Evolutionary conservation across 2,888 invertebrate species (phyloP), one percentile per base, ranked within the genome.

Genomic region (Carterocephalus palaemon): DNA sequence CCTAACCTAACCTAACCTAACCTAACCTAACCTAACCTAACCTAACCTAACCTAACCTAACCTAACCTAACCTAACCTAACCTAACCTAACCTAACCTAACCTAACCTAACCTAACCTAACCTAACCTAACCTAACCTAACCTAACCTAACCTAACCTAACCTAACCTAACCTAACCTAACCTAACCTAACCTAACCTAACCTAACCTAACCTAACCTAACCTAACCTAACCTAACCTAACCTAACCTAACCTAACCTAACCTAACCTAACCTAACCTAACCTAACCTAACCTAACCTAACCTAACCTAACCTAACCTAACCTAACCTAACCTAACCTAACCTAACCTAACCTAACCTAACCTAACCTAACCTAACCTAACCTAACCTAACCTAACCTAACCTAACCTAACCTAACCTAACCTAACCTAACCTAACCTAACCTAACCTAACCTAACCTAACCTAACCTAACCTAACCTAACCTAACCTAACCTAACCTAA

Each of bases 1-100:
- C 28, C 28, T 28, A 28, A 28, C 28, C 28, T 28, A 28, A 28
- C 28, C 28, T 28, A 28, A 28, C 28, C 28, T 28, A 28, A 28
- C 28, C 28, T 28, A 28, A 28, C 28, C 28, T 28, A 28, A 28
- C 28, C 28, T 28, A 28, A 28, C 28, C 28, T 28, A 28, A 28
- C 28, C 28, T 28, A 28, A 28, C 28, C 28, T 28, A 28, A 28
- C 28, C 28, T 28, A 28, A 28, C 28, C 28, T 28, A 28, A 28
- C 28, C 28, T 28, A 28, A 28, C 28, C 28, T 28, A 28, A 28
- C 28, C 28, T 28, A 28, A 28, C 28, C 28, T 28, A 28, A 28
- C 28, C 28, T 28, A 28, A 28, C 28, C 28, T 28, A 28, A 28
- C 28, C 28, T 28, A 28, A 28, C 28, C 28, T 28, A 28, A 28